Evolutionary conservation across 2,113 vertebrate genomes (phyloP).

Genomic region (Cyprinodon tularosa): DNA sequence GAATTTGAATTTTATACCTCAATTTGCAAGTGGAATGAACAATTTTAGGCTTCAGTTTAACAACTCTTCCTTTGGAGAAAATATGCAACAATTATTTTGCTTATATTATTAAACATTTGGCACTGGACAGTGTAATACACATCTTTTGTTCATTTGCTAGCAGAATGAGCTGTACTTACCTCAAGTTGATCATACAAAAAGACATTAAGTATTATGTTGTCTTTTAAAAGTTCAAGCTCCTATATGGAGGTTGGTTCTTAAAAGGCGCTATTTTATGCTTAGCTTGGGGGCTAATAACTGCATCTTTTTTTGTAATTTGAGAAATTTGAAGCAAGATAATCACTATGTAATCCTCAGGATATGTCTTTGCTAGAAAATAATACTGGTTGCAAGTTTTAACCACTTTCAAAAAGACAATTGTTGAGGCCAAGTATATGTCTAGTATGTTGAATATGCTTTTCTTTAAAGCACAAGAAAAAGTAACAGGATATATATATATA

Average conservation of each 20-base stretch:
- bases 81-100: background rate
- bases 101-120: background rate
- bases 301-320: background rate
- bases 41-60: background rate
- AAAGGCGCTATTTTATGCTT: background rate
- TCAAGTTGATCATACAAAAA: background rate
- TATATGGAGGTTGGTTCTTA: background rate
- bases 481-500: background rate
- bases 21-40: background rate
- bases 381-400: background rate
- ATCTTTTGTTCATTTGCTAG: background rate
- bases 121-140: background rate
- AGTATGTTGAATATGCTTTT: background rate
- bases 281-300: background rate
- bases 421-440: background rate
- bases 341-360: background rate
- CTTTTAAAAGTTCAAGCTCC: background rate
- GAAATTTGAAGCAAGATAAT: background rate
- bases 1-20: background rate
- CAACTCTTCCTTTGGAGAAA: background rate
- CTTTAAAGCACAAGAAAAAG: background rate
- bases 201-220: too few relatives aligned
- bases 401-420: background rate
- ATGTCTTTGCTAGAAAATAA: background rate
- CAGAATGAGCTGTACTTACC: background rate